Evolutionary conservation across 1,140 invertebrate species (phyloP), one percentile per base, ranked within the genome.

Genomic region (Leptinotarsa lineolata): DNA sequence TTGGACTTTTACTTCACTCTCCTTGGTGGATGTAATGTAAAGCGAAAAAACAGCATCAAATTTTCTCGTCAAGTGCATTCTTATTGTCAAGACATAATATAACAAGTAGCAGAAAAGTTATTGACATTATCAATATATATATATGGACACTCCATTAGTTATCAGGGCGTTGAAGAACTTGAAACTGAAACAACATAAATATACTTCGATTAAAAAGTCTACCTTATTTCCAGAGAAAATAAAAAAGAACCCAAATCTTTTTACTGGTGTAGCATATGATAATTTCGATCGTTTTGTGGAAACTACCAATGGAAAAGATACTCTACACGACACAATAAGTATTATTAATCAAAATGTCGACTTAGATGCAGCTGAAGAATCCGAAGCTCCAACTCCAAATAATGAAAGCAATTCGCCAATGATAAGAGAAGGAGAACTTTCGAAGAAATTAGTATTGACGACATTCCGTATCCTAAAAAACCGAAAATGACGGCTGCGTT

Each of bases 221-320:
- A 70, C 74, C n/a, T 21, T 84, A 64, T 78, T 73, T 39, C 81
- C 83, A 11, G 73, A 77, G 78, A 77, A 70, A 46, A 79, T 84
- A 46, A 13, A 65, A 21, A 66, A 66, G 61, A 45, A 11, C 16
- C 60, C 76, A 11, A 65, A 79, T 61, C 72, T 82, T 11, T 77
- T 68, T 44, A 84, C 81, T 30, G 77, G 76, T 39, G 39, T 84
- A 16, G 81, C 81, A 21, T 85, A 79, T 66, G 80, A 84, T 76
- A 84, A 84, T 76, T 85, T 79, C 68, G 80, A 85, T 74, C 72
- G 82, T 30, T 81, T 80, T 70, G 81, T 80, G 3, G 80, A 85
- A 74, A 83, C 81, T 44, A n/a, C 48, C 4, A 54, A 6, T n/a
- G 48, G 48, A n/a, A 54, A 54, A 12, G 15, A 54, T 54, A 54